phyloP scores from a whole-genome alignment of 2,797 vertebrate genomes.

The Microchirus variegatus region DNA sequence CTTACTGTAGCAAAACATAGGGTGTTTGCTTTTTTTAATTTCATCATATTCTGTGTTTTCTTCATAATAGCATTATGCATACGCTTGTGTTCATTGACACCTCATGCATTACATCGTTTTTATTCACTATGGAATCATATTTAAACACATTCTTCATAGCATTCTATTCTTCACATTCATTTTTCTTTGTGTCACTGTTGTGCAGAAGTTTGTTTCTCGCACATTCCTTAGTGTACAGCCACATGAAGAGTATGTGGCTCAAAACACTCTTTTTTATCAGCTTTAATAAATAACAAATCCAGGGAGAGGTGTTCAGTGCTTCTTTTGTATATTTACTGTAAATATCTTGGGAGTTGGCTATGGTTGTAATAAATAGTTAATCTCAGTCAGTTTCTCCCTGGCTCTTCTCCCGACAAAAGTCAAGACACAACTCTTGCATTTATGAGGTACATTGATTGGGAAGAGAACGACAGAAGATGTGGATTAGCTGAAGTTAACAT shows the following conservation, averaged over 20 bases:
- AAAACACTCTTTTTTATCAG: not conserved
- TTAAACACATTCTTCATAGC: not conserved
- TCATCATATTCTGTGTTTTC: too few relatives aligned
- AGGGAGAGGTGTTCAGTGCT: not conserved
- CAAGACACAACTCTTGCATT: not conserved
- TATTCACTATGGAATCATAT: too few relatives aligned
- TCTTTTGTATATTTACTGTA: too few relatives aligned
- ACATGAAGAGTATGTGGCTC: not conserved
- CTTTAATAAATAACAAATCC: not conserved
- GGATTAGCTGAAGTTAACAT: not conserved
- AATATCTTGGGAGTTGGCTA: not conserved
- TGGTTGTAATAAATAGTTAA: conserved; percentile 1
- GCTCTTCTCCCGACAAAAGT: not conserved
- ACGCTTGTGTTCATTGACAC: not conserved
- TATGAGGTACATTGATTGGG: not conserved
- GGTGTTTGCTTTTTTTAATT: too few relatives aligned
- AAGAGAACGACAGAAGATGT: not conserved
- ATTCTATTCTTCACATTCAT: too few relatives aligned
- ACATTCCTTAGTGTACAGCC: not conserved
- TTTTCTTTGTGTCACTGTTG: not conserved
- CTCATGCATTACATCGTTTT: not conserved
- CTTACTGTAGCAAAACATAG: too few relatives aligned
- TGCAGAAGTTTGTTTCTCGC: too few relatives aligned
- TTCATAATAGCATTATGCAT: not conserved
- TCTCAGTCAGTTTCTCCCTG: too few relatives aligned